These are phyloP conservation scores for Leucoma salicis DNA, from an alignment of 2,888 invertebrate species.

Conservation along the genomic window DNA sequence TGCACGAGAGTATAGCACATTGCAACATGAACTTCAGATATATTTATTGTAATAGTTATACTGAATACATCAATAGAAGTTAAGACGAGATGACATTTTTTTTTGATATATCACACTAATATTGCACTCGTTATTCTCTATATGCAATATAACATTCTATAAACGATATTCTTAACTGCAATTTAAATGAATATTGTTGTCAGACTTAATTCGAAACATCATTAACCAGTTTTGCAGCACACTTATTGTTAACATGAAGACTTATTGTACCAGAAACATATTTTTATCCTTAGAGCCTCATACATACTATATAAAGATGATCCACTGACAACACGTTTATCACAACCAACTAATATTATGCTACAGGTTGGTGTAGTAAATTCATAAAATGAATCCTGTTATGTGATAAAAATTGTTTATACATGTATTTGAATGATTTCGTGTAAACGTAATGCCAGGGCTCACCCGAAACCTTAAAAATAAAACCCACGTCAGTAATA, in stretches of 20 bases:
- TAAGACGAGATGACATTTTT: background rate
- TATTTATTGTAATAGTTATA: background rate
- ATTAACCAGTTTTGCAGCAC: background rate
- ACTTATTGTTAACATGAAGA: background rate
- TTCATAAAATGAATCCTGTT: background rate
- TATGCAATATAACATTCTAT: background rate
- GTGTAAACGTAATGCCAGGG: background rate
- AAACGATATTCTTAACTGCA: background rate
- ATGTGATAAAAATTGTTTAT: background rate
- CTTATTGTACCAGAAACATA: background rate
- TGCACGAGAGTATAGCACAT: too few relatives aligned
- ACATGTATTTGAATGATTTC: background rate
- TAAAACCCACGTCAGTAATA: background rate
- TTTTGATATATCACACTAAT: background rate
- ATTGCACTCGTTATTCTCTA: background rate
- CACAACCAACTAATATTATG: background rate
- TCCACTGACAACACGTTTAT: background rate
- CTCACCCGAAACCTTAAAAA: background rate
- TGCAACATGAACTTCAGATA: too few relatives aligned
- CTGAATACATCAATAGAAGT: background rate
- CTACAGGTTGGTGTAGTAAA: background rate
- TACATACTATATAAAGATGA: background rate
- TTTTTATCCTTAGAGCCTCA: background rate
- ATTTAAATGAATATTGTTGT: background rate
- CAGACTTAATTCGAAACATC: background rate